Evolutionary conservation across 2,797 vertebrate species (phyloP).

Genomic region (Sphenopsis melanotis): DNA sequence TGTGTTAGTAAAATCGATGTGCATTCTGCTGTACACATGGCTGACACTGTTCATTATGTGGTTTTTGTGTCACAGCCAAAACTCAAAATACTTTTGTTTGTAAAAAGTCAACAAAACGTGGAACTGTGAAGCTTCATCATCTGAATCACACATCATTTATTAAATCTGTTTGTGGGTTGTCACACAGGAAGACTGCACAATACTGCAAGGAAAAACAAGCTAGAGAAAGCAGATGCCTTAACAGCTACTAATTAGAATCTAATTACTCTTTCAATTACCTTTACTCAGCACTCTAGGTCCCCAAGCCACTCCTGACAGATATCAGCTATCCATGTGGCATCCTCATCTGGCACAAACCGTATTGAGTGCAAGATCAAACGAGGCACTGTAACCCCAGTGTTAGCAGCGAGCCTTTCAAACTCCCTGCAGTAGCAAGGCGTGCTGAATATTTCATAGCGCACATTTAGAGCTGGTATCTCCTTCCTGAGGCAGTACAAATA

Average conservation of each 20-base stretch:
- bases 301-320: conserved; percentile 15
- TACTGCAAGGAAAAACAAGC: background rate
- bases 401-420: background rate
- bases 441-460: background rate
- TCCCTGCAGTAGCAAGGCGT: background rate
- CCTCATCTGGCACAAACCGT: background rate
- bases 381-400: background rate
- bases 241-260: conserved; percentile 34
- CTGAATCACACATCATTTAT: background rate
- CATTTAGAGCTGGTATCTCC: background rate
- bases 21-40: background rate
- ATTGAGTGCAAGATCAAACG: background rate
- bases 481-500: background rate
- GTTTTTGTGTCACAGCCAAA: background rate
- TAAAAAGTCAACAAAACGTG: background rate
- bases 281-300: background rate
- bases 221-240: conserved; percentile 18
- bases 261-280: conserved; percentile 33
- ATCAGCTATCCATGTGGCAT: background rate
- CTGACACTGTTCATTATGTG: background rate
- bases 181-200: background rate
- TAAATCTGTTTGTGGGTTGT: background rate
- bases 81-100: background rate
- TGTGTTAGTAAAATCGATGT: fast-evolving
- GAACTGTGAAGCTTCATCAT: background rate